Evolutionary conservation across 2,888 invertebrate species (phyloP).

Genomic region (Galeruca laticollis): DNA sequence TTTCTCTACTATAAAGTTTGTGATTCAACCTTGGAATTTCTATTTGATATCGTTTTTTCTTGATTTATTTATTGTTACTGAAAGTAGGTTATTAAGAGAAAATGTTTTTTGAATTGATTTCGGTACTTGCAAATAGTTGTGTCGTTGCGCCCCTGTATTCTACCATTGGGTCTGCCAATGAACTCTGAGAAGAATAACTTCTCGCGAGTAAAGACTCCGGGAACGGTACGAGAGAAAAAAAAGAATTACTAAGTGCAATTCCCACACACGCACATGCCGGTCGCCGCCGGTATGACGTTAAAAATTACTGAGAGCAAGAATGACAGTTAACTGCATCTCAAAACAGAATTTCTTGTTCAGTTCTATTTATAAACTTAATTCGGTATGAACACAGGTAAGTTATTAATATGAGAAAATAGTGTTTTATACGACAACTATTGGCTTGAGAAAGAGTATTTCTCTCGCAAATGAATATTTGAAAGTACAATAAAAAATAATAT

Average conservation of each 20-base stretch:
- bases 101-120: neutral
- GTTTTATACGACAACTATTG: too few relatives aligned
- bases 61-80: too few relatives aligned
- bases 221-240: constrained; percentile 6
- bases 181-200: constrained; percentile 17
- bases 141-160: neutral
- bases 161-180: constrained; percentile 8
- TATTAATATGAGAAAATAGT: neutral
- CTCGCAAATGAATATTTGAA: too few relatives aligned
- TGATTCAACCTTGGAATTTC: too few relatives aligned
- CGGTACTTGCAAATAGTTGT: neutral
- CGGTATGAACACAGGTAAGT: neutral
- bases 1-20: too few relatives aligned
- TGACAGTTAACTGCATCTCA: constrained; percentile 1
- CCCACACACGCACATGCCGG: constrained; percentile 4
- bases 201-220: constrained; percentile 5
- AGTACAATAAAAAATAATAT: too few relatives aligned
- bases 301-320: constrained; percentile 4
- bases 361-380: constrained; percentile 1
- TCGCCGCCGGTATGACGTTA: neutral
- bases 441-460: too few relatives aligned
- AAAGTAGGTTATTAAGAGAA: too few relatives aligned
- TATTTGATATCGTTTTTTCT: too few relatives aligned
- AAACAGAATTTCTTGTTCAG: neutral
- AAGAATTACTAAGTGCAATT: constrained; percentile 17